phyloP scores from a whole-genome alignment of 2,113 vertebrate species.

The Leucoraja erinaceus region DNA sequence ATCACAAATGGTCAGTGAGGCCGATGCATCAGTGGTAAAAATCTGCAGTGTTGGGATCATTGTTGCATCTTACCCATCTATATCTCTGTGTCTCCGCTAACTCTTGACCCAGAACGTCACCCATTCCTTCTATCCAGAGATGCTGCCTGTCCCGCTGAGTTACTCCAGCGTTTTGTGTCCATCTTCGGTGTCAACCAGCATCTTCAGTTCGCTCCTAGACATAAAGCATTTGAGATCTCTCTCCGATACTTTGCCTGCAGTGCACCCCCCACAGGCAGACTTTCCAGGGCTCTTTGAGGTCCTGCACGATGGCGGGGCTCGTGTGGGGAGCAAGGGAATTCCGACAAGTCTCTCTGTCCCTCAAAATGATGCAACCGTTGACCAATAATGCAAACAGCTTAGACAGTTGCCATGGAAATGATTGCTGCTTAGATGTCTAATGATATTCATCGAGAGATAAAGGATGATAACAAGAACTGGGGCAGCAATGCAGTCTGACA shows the following conservation, averaged over 20 bases:
- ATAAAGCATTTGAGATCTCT: no score
- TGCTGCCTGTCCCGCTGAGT: no score
- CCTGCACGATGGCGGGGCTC: background rate
- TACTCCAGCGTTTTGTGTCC: no score
- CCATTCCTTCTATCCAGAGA: no score
- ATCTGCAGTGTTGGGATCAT: background rate
- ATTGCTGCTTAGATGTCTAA: background rate
- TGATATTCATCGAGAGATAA: background rate
- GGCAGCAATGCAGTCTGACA: background rate
- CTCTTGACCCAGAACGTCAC: no score
- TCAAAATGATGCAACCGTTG: background rate
- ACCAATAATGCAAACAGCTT: background rate
- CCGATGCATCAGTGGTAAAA: background rate
- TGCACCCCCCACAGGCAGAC: background rate
- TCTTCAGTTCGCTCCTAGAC: no score
- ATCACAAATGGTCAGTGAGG: background rate
- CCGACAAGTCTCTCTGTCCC: background rate
- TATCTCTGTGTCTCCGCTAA: no score
- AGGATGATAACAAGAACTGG: background rate
- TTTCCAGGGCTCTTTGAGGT: background rate
- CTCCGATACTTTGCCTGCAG: no score
- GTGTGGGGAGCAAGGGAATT: background rate
- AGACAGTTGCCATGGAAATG: conserved; percentile 9
- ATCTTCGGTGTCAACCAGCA: no score
- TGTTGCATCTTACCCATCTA: no score